Conservation (phyloP, 2,113 vertebrate species). For the Psilopsiagon aymara region DNA sequence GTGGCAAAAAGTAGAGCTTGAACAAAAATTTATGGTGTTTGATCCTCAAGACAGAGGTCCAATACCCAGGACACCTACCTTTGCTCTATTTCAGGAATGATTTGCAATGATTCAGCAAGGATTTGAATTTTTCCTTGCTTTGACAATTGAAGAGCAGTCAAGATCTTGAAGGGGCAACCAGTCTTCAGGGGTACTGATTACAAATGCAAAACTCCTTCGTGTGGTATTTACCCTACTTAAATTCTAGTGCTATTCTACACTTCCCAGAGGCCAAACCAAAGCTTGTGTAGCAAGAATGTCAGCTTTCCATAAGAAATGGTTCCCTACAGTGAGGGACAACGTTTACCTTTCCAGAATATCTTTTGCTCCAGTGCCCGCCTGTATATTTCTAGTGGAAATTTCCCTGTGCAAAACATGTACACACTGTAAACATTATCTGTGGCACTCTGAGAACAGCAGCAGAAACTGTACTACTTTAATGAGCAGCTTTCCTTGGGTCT, state of each 20-base stretch:
- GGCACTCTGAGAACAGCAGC: background rate
- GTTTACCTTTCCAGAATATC: background rate
- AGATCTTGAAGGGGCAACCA: background rate
- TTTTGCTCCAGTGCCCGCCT: background rate
- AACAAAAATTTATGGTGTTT: background rate
- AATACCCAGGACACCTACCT: background rate
- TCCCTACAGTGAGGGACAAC: background rate
- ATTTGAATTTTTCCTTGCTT: background rate
- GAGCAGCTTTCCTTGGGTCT: conserved; percentile 8
- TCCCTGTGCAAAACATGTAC: background rate
- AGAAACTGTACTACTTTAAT: background rate
- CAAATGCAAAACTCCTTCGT: background rate
- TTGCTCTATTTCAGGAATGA: background rate
- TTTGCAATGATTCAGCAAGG: background rate
- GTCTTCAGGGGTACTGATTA: background rate
- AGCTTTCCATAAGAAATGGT: background rate
- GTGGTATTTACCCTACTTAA: background rate
- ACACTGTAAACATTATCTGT: background rate
- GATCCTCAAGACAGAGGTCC: background rate
- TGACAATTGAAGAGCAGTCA: background rate
- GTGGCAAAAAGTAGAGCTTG: background rate
- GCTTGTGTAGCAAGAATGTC: background rate
- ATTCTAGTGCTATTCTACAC: background rate
- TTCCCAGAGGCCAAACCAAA: background rate
- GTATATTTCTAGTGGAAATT: background rate